These are phyloP conservation scores for Ciconia maguari DNA, from an alignment of 2,113 vertebrate species.

Conservation along the genomic window DNA sequence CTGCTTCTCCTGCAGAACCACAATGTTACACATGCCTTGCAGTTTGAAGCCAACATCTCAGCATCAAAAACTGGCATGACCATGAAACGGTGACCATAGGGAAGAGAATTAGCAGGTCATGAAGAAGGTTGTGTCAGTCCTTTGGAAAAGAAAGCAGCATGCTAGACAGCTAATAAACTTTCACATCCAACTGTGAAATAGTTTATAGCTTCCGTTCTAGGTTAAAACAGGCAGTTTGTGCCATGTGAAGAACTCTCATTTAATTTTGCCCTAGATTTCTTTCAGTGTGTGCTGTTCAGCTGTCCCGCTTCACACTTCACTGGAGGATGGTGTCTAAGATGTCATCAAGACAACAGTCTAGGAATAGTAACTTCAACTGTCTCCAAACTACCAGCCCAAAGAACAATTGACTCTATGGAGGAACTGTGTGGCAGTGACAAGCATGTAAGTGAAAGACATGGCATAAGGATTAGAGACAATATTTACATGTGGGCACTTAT, in stretches of 20 bases:
- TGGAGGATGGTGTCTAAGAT: background rate
- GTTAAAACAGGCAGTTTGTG: background rate
- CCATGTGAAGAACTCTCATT: background rate
- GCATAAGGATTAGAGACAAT: background rate
- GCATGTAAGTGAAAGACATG: background rate
- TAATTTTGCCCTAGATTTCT: constrained; percentile 28
- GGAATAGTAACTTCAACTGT: background rate
- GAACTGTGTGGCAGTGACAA: background rate
- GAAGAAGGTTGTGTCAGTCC: background rate
- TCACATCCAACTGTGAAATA: background rate
- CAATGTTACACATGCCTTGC: background rate
- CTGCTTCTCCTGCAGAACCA: background rate
- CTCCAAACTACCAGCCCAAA: background rate
- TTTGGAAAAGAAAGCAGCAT: background rate
- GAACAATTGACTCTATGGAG: background rate
- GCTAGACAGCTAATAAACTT: background rate
- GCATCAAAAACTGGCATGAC: background rate
- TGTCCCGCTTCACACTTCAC: background rate
- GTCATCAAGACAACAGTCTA: background rate
- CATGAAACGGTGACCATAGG: background rate
- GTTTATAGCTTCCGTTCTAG: background rate
- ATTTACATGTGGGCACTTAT: background rate
- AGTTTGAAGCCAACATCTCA: background rate
- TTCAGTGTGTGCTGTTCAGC: background rate
- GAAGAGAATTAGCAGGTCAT: background rate